A percentile compares a stretch with the other conserved stretches of the same genome.
phyloP scores from a whole-genome alignment of 2,113 vertebrate genomes.

The Chloroceryle aenea region DNA sequence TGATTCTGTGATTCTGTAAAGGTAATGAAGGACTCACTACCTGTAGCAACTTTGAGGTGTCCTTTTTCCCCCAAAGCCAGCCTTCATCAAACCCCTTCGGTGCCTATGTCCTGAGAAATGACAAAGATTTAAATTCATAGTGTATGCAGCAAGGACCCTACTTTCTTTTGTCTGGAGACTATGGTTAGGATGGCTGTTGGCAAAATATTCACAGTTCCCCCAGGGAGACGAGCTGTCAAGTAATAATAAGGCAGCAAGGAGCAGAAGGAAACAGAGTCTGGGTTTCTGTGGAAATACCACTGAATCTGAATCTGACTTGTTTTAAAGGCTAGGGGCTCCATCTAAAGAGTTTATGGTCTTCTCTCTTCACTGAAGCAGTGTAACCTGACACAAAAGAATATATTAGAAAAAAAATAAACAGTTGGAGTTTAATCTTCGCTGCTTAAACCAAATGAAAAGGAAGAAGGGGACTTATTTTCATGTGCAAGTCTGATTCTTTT shows the following conservation, averaged over 20 bases:
- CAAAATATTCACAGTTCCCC: slow-evolving; percentile 37
- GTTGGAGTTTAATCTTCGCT: neutral
- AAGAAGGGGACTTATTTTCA: neutral
- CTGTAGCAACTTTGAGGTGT: neutral
- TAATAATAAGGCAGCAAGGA: slow-evolving; percentile 37
- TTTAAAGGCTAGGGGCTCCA: neutral
- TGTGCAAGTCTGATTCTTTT: neutral
- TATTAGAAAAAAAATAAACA: neutral
- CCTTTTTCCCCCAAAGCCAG: neutral
- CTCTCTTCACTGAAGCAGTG: neutral
- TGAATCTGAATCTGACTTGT: neutral
- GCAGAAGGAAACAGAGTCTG: neutral
- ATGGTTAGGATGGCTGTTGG: slow-evolving; percentile 5
- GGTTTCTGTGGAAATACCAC: neutral
- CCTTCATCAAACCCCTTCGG: neutral
- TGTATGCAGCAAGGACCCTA: neutral
- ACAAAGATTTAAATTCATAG: slow-evolving; percentile 11
- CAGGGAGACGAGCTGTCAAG: neutral
- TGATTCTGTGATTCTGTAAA: too few relatives aligned
- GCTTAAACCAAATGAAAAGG: neutral
- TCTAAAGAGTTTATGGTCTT: neutral
- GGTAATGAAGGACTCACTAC: neutral
- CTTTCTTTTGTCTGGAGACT: slow-evolving; percentile 37
- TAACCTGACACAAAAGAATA: slow-evolving; percentile 4
- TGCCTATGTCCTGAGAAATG: slow-evolving; percentile 11